Evolutionary conservation across 1,140 invertebrate species (phyloP).

Genomic region (Heterodera carotae): DNA sequence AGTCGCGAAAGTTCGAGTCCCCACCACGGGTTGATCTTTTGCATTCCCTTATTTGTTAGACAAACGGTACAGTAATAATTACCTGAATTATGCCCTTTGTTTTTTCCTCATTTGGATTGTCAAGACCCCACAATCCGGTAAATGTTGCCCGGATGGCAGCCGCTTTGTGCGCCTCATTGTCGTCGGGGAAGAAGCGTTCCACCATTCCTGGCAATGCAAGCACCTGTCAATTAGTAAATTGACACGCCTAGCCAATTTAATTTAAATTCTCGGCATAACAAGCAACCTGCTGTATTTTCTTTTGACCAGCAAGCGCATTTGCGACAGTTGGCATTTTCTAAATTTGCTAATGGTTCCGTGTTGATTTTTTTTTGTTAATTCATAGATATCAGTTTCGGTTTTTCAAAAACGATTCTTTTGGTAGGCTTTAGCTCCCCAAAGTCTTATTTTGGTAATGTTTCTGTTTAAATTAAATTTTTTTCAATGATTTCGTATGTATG

Average conservation of each 20-base stretch:
- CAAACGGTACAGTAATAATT: no score
- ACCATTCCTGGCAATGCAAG: background rate
- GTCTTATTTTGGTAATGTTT: no score
- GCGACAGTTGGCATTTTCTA: background rate
- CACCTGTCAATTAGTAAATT: background rate
- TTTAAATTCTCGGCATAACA: background rate
- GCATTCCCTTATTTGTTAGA: no score
- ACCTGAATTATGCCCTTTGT: background rate
- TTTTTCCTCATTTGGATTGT: background rate
- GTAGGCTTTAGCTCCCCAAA: no score
- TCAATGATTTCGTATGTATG: background rate
- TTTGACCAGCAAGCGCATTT: background rate
- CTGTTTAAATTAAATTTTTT: no score
- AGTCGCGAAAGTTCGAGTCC: no score
- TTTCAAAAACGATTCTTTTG: no score
- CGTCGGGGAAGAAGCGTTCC: background rate
- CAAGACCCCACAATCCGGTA: background rate
- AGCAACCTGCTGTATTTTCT: background rate
- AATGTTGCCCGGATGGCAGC: background rate
- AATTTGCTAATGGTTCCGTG: background rate
- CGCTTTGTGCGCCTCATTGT: background rate
- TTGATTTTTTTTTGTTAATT: no score
- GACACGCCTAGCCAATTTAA: background rate
- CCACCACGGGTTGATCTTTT: no score
- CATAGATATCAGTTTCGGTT: no score